Evolutionary conservation across 2,113 vertebrate species (phyloP), one percentile per base, ranked within the genome.

Genomic region (Notarius quadriscutis): DNA sequence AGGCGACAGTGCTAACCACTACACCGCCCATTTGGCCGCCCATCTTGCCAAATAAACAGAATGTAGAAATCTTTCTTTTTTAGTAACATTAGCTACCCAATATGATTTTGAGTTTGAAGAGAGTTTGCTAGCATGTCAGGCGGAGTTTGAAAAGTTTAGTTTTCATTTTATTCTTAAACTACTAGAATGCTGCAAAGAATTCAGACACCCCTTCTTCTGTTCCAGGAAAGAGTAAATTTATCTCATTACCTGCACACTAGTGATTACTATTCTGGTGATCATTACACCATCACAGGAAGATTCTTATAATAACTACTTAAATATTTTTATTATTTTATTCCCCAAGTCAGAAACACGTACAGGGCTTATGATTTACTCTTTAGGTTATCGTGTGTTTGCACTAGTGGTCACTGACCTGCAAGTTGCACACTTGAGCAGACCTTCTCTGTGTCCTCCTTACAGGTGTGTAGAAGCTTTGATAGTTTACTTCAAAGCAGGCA

Each of bases 391-490:
- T 74, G 17, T 74, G 0, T 12, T 51, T 17, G 7, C 27, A 69
- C 25, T 6, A 72, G 7, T 72, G 17, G 71, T 48, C 5, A 12
- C 9, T 75, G 41, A 75, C 5, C 20, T 75, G 6, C 15, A 50
- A 51, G 20, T 51, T 75, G 72, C 20, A 51, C 22, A 50, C 55
- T 1, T 34, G 9, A 20, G 18, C 10, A 34, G n/a, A 62, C 7
- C 4, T 8, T 51, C 83, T 0, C 81, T 63, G 11, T 30, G 4
- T 22, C 8, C 25, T 41, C 81, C 86, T 27, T 71, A 0, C 94
- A 99, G 98, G 94, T 99, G 98, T 84, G n/a, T 98, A n/a, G 97
- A 99, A 90, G 97, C 97, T 17, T 90, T 99, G 89, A 77, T 97
- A 87, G 94, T 98, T 67, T 99, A 97, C 92, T 97, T 94, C 91